Percentiles rank a stretch among this genome's conserved stretches.
Evolutionary conservation across 2,888 invertebrate species (phyloP).

Genomic region (Rhodophaea formosa): DNA sequence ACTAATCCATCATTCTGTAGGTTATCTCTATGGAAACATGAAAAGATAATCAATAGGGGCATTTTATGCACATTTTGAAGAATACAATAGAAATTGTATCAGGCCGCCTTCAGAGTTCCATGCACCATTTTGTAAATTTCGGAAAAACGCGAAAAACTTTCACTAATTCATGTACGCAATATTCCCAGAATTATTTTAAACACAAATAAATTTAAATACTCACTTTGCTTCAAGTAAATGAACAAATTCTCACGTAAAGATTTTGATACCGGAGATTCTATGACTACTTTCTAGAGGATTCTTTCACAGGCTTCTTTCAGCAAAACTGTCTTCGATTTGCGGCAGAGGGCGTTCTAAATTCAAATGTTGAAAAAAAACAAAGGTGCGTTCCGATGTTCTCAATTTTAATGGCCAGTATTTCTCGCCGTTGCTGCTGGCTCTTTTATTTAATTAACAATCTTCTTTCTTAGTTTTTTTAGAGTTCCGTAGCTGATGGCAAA

Average conservation of each 20-base stretch:
- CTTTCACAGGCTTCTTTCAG: constrained; percentile 81
- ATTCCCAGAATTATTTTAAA: constrained; percentile 28
- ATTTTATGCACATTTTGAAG: constrained; percentile 52
- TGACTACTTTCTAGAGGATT: constrained; percentile 80
- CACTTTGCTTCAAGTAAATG: constrained; percentile 68
- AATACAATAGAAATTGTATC: constrained; percentile 49
- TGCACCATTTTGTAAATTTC: constrained; percentile 49
- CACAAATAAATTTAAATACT: constrained; percentile 54
- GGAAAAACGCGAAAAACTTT: constrained; percentile 34
- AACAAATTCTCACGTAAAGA: constrained; percentile 79
- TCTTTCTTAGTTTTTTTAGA: no score
- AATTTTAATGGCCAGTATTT: constrained; percentile 37
- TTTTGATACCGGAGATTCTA: constrained; percentile 78
- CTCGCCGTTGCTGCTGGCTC: background rate
- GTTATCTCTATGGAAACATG: constrained; percentile 68
- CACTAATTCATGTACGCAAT: constrained; percentile 33
- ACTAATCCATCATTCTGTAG: constrained; percentile 39
- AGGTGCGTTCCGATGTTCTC: constrained; percentile 29
- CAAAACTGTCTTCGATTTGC: constrained; percentile 51
- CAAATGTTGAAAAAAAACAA: constrained; percentile 58
- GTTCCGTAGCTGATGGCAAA: no score
- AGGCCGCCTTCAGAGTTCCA: constrained; percentile 40
- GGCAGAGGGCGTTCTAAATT: constrained; percentile 76
- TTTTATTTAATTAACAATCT: no score
- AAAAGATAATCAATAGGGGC: constrained; percentile 67